phyloP scores from a whole-genome alignment of 2,888 invertebrate species.

The Diploptera punctata region DNA sequence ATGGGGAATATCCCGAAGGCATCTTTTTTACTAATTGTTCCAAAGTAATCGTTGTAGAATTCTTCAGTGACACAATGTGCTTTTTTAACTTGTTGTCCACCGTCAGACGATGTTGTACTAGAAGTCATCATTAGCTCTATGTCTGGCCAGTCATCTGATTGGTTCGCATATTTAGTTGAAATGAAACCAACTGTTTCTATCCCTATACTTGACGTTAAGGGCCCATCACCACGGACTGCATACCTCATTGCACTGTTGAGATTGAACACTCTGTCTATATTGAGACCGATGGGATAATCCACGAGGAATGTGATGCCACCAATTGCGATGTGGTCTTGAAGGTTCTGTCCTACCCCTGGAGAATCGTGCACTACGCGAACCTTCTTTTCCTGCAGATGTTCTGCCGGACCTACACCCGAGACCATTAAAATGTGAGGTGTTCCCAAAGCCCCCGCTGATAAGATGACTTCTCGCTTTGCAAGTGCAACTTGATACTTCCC shows the following conservation, averaged over 20 bases:
- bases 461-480: conserved; percentile 68
- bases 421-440: conserved; percentile 92
- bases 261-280: conserved; percentile 82
- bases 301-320: conserved; percentile 83
- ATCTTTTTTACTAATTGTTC: conserved; percentile 74
- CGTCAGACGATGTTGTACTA: conserved; percentile 81
- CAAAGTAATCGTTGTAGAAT: conserved; percentile 78
- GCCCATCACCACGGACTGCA: conserved; percentile 85
- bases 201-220: conserved; percentile 85
- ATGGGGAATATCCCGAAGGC: conserved; percentile 86
- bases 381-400: conserved; percentile 75
- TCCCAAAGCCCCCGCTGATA: conserved; percentile 77
- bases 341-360: conserved; percentile 85
- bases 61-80: conserved; percentile 84
- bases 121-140: conserved; percentile 91
- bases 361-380: conserved; percentile 76
- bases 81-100: conserved; percentile 65
- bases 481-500: conserved; percentile 64
- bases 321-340: conserved; percentile 90
- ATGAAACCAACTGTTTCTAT: conserved; percentile 89
- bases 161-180: conserved; percentile 86
- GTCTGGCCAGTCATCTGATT: conserved; percentile 89
- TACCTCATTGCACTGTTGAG: conserved; percentile 83
- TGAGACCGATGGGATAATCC: conserved; percentile 80
- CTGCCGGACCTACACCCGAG: conserved; percentile 81